Evolutionary conservation across 2,797 vertebrate genomes (phyloP), one percentile per base, ranked within the genome.

Genomic region (Dicrostonyx torquatus): DNA sequence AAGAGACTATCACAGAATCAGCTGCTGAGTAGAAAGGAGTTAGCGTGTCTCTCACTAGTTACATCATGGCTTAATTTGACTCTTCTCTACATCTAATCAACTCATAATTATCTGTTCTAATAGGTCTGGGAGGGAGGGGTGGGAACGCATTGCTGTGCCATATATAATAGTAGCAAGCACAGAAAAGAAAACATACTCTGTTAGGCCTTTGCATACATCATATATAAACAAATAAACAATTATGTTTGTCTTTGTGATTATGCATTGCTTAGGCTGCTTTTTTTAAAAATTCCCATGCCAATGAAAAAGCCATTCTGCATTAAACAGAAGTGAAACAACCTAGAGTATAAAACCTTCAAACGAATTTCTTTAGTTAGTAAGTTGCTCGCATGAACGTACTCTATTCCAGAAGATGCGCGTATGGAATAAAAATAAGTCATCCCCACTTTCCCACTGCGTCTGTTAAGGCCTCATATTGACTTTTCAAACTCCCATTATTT

Each of bases 211-310:
- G 80, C 10, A 64, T 83, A 40, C n/a, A 85, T 86, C 58, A 34
- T 90, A 29, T 78, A n/a, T n/a, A n/a, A 29, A 93, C 79, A 88
- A 91, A 37, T 68, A 87, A 80, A 9, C 62, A 85, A 94, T 29
- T 85, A 66, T 93, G 89, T 75, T 94, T 96, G 77, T 96, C 87
- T 96, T 93, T 93, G 53, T 90, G 94, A 95, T 93, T 90, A 94
- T 78, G 68, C 72, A 90, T 94, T 94, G 40, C 79, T 92, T 93
- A 91, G 86, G 66, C 20, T 82, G 43, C 55, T 84, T 72, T 93
- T 20, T 34, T 66, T 45, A 12, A 14, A 53, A 78, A 91, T 88
- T 79, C 34, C 26, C 40, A 50, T 37, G 13, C 34, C 70, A 75
- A 24, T 17, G 62, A 70, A 40, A 90, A 89, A 86, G 10, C 8